These are phyloP conservation scores for Teleogryllus occipitalis DNA, from an alignment of 1,140 invertebrate species.

Conservation along the genomic window DNA sequence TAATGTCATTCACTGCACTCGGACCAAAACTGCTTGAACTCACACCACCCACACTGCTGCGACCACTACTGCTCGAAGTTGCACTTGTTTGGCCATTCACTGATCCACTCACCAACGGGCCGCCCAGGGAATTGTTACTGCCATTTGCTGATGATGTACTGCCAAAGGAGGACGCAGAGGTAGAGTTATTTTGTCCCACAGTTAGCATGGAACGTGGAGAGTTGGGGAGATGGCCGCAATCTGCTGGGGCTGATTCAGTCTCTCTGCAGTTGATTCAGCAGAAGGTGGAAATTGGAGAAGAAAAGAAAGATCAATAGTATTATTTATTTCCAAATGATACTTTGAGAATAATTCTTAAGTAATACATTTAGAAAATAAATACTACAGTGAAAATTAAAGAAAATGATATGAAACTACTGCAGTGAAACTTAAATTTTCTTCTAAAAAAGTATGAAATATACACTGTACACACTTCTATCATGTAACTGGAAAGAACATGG, in stretches of 20 bases:
- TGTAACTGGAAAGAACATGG: too few relatives aligned
- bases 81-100: constrained; percentile 43
- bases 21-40: constrained; percentile 17
- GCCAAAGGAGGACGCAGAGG: neutral
- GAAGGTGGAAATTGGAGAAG: neutral
- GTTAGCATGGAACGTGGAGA: constrained; percentile 19
- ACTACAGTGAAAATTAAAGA: too few relatives aligned
- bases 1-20: constrained; percentile 34
- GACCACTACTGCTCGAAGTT: neutral
- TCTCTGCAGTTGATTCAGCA: constrained; percentile 32
- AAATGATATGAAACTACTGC: too few relatives aligned
- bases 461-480: too few relatives aligned
- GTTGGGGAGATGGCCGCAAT: constrained; percentile 24
- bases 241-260: constrained; percentile 40
- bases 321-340: too few relatives aligned
- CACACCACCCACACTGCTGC: constrained; percentile 9
- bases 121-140: constrained; percentile 42
- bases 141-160: neutral
- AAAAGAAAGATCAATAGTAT: neutral
- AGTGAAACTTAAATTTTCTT: too few relatives aligned
- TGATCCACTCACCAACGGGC: constrained; percentile 54
- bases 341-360: too few relatives aligned
- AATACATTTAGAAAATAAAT: too few relatives aligned
- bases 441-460: too few relatives aligned
- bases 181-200: neutral